A percentile compares a stretch with the other conserved stretches of the same genome.
Evolutionary conservation across 2,888 invertebrate species (phyloP).

Genomic region (Megalurothrips usitatus): DNA sequence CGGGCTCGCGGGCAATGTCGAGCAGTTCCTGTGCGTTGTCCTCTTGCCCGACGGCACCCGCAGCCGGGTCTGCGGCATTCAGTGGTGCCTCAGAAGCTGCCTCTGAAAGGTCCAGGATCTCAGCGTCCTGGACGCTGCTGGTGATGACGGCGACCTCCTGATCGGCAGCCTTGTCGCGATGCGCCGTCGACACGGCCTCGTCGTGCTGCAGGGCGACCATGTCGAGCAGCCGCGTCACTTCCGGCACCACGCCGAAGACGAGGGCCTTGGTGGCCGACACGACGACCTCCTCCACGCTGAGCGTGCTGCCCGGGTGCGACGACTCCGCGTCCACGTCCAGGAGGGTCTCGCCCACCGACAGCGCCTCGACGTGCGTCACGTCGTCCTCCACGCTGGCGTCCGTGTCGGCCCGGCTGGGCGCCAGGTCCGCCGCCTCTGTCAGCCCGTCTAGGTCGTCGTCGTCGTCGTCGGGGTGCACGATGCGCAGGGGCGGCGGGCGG

Average conservation of each 20-base stretch:
- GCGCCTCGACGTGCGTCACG: constrained; percentile 62
- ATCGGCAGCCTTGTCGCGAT: neutral
- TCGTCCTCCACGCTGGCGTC: constrained; percentile 40
- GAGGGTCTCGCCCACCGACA: constrained; percentile 63
- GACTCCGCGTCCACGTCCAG: constrained; percentile 80
- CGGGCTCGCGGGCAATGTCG: too few species aligned
- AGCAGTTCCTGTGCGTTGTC: too few species aligned
- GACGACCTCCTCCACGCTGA: neutral
- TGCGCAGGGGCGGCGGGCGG: constrained; percentile 41
- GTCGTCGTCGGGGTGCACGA: constrained; percentile 39
- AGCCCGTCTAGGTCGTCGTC: constrained; percentile 36
- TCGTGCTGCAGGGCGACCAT: neutral
- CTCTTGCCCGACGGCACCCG: too few species aligned
- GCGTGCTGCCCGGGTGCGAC: constrained; percentile 43
- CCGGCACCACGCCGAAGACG: neutral
- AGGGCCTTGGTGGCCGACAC: neutral
- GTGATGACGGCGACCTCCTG: neutral
- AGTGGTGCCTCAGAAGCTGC: neutral
- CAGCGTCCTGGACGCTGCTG: neutral
- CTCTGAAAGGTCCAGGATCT: neutral
- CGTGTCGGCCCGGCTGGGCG: neutral
- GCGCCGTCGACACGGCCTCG: neutral
- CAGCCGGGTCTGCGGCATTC: neutral
- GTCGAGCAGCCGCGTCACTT: neutral
- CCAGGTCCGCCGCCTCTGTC: constrained; percentile 8